Percentiles rank a stretch among this genome's conserved stretches.
phyloP scores from a whole-genome alignment of 2,888 invertebrate genomes.

The Lumbricus terrestris region DNA sequence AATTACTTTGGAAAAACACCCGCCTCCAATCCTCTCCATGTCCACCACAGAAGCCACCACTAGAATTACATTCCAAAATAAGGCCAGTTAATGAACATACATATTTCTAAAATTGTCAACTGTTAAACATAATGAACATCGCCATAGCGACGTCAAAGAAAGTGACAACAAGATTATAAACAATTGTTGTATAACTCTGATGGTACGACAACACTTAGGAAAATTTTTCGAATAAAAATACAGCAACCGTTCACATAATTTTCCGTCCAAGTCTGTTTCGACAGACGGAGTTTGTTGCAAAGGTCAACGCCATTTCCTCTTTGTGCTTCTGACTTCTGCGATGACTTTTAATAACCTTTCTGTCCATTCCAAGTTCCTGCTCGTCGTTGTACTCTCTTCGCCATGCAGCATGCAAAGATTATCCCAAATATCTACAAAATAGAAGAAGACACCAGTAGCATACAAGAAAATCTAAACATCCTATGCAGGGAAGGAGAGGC shows the following conservation, averaged over 20 bases:
- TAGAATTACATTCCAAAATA: not conserved
- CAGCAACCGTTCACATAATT: not conserved
- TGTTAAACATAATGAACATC: not conserved
- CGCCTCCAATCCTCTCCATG: too few species aligned
- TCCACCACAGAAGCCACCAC: not conserved
- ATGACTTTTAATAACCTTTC: not conserved
- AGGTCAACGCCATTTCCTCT: not conserved
- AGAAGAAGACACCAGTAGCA: too few species aligned
- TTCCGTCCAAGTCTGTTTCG: not conserved
- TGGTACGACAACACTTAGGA: not conserved
- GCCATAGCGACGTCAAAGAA: not conserved
- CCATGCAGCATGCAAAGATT: constrained; percentile 28
- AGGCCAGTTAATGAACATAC: not conserved
- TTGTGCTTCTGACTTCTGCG: not conserved
- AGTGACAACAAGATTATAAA: not conserved
- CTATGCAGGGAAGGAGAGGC: too few species aligned
- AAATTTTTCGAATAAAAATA: not conserved
- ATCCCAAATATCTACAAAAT: constrained; percentile 33
- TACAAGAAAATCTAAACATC: too few species aligned
- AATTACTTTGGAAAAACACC: not conserved
- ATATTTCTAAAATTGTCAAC: not conserved
- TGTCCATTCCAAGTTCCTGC: not conserved
- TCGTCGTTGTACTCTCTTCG: constrained; percentile 20
- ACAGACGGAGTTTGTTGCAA: not conserved
- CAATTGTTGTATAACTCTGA: constrained; percentile 3